These are phyloP conservation scores for Phortica magna DNA, from an alignment of 2,888 invertebrate species.

Conservation along the genomic window DNA sequence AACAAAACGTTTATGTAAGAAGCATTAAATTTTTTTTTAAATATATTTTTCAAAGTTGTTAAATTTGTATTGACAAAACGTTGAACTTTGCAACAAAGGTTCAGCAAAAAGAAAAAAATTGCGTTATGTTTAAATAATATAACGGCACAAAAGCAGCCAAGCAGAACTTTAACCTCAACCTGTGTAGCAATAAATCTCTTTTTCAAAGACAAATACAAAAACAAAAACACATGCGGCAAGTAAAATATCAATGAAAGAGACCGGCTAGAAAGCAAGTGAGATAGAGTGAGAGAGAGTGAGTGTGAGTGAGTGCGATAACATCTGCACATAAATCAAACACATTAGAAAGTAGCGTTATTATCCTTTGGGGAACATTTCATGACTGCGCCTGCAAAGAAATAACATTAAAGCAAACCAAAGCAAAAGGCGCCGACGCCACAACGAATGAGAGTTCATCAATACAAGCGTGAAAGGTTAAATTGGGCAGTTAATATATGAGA, in stretches of 20 bases:
- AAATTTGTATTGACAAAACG: no score
- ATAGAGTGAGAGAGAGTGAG: background rate
- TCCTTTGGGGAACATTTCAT: conserved; percentile 20
- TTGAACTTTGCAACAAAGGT: no score
- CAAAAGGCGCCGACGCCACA: background rate
- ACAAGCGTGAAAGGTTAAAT: conserved; percentile 16
- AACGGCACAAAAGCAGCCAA: background rate
- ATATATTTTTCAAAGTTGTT: background rate
- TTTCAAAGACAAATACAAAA: background rate
- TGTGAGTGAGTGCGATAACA: background rate
- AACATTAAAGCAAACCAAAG: background rate
- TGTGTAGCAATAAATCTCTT: background rate
- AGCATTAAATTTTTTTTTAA: background rate
- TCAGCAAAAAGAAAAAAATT: background rate
- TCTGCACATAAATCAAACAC: conserved; percentile 22
- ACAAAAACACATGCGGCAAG: background rate
- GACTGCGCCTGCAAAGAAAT: background rate
- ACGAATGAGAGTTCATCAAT: conserved; percentile 13
- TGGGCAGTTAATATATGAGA: conserved; percentile 19
- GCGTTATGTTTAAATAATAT: background rate
- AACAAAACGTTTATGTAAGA: background rate
- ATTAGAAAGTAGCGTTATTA: conserved; percentile 24
- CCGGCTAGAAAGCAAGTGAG: background rate
- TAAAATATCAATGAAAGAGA: background rate
- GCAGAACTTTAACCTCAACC: conserved; percentile 9